These are phyloP conservation scores for Catharus ustulatus DNA, from an alignment of 2,797 vertebrate species.

Conservation along the genomic window DNA sequence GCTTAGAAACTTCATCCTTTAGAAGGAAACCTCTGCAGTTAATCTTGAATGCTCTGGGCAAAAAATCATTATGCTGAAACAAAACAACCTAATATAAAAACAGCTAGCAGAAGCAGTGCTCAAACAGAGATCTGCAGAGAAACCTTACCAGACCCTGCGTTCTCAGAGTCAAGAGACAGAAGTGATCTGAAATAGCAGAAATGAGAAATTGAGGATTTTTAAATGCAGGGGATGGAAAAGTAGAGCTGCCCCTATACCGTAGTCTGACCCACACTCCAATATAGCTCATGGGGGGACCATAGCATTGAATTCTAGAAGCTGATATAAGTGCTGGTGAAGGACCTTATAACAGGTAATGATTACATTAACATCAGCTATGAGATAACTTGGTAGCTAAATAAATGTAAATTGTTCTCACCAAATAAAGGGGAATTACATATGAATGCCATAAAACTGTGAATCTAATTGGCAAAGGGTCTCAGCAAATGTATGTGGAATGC, in stretches of 20 bases:
- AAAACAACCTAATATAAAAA: not conserved
- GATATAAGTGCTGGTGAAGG: not conserved
- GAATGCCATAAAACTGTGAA: not conserved
- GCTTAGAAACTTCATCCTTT: not conserved
- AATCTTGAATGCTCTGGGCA: not conserved
- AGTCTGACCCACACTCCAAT: not conserved
- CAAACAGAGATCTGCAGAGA: not conserved
- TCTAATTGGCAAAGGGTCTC: not conserved
- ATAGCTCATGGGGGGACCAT: fast-evolving
- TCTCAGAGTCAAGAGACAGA: not conserved
- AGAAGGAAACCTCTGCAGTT: not conserved
- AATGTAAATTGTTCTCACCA: not conserved
- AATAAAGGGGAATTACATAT: not conserved
- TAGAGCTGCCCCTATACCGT: not conserved
- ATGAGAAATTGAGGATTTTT: not conserved
- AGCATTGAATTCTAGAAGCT: not conserved
- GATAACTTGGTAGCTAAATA: not conserved
- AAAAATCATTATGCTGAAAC: not conserved
- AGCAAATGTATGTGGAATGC: not conserved
- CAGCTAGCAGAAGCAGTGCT: not conserved
- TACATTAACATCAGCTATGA: not conserved
- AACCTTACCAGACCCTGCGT: not conserved
- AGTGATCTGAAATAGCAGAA: not conserved
- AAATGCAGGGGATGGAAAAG: not conserved
- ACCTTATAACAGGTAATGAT: not conserved